Percentiles rank a stretch among this genome's conserved stretches.
These are phyloP conservation scores for Cylindroiulus punctatus DNA, from an alignment of 2,888 invertebrate species.

Conservation along the genomic window DNA sequence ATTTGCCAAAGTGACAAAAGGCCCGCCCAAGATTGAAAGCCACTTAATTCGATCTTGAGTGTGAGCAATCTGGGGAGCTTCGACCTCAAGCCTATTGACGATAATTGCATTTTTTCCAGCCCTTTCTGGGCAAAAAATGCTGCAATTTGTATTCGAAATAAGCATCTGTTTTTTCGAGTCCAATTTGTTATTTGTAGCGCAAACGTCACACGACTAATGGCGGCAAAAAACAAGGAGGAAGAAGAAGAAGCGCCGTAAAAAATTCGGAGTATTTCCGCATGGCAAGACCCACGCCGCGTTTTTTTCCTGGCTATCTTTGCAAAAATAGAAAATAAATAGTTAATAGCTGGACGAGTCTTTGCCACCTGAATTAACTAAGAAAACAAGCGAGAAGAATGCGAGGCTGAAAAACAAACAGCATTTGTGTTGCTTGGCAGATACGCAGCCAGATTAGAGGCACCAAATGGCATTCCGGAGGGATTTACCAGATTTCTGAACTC, in stretches of 20 bases:
- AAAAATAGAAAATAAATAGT: constrained; percentile 19
- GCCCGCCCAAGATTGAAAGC: constrained; percentile 8
- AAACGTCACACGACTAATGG: neutral
- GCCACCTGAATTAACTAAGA: constrained; percentile 34
- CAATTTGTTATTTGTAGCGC: constrained; percentile 38
- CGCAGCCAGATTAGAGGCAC: constrained; percentile 11
- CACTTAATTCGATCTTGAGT: neutral
- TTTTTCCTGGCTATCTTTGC: neutral
- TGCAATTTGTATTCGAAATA: neutral
- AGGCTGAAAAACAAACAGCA: neutral
- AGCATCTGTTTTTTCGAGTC: neutral
- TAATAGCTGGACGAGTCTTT: constrained; percentile 12
- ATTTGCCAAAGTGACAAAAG: constrained; percentile 27
- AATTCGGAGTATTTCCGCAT: constrained; percentile 17
- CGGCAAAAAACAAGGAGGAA: constrained; percentile 15
- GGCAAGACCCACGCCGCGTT: neutral
- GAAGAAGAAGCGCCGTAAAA: neutral
- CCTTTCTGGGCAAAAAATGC: neutral
- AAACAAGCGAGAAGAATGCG: constrained; percentile 6
- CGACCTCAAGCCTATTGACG: constrained; percentile 35
- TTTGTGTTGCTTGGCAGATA: neutral
- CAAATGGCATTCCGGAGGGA: neutral
- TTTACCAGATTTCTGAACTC: neutral
- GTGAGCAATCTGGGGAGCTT: constrained; percentile 10
- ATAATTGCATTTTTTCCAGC: constrained; percentile 7